A percentile compares a stretch with the other conserved stretches of the same genome.
Evolutionary conservation across 2,113 vertebrate genomes (phyloP).

Genomic region (Dasyornis broadbenti): DNA sequence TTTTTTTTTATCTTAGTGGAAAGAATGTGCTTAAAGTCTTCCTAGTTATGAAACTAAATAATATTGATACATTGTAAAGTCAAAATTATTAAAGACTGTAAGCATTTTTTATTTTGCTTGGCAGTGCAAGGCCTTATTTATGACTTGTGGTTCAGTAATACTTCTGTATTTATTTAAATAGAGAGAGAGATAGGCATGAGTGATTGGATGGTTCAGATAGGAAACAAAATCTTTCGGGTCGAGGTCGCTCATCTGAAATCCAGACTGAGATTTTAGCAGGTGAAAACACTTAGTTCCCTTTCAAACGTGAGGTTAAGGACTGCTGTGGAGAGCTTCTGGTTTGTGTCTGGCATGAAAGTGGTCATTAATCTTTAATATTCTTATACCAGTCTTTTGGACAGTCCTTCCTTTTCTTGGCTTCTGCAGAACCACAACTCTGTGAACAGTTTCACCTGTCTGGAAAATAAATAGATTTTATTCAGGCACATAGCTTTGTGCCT

Average conservation of each 20-base stretch:
- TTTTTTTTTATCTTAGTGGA: constrained; percentile 14
- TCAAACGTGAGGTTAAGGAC: constrained; percentile 39
- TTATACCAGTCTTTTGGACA: background rate
- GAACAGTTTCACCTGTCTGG: background rate
- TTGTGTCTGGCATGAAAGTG: constrained; percentile 50
- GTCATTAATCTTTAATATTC: constrained; percentile 56
- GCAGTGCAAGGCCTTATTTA: constrained; percentile 30
- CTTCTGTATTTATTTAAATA: constrained; percentile 46
- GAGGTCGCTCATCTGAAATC: constrained; percentile 26
- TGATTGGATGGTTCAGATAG: constrained; percentile 14
- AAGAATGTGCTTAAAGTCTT: background rate
- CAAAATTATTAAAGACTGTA: background rate
- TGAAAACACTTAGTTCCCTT: constrained; percentile 60
- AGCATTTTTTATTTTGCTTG: constrained; percentile 50
- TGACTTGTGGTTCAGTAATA: constrained; percentile 30
- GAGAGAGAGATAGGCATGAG: constrained; percentile 9
- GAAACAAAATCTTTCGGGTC: background rate
- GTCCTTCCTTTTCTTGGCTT: background rate
- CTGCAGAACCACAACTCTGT: background rate
- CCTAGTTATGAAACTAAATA: background rate
- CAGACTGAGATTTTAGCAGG: constrained; percentile 41
- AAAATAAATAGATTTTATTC: background rate
- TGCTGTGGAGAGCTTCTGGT: constrained; percentile 58
- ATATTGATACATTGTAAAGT: background rate
- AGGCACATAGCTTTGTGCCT: background rate